Evolutionary conservation across 2,113 vertebrate genomes (phyloP), one percentile per base, ranked within the genome.

Genomic region (Cynoglossus semilaevis): DNA sequence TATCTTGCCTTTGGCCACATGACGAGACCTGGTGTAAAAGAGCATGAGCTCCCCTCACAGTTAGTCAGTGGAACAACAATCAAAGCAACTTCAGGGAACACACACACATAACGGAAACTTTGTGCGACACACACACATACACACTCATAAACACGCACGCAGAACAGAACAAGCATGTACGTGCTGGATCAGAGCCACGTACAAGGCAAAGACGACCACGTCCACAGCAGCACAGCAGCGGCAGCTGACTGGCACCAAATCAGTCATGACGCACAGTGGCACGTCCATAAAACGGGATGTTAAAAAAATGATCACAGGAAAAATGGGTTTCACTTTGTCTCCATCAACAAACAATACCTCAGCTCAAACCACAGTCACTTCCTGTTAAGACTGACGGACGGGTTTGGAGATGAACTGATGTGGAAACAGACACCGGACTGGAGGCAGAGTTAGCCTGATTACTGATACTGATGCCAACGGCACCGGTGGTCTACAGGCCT

Each of bases 21-120:
- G 34, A 70, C 81, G 83, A 88, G 82, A 82, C 74, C 72, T 22
- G 44, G 74, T 67, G 79, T 70, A 77, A 84, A 91, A 90, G 90
- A 85, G 76, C 89, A 81, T 80, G 89, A 92, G 91, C 91, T 90
- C 90, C 90, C 87, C 90, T 87, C 79, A 61, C 91, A 85, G 91
- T 83, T 72, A 60, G 67, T 54, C 63, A n/a, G 79, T 43, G 77
- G 85, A 80, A 88, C 71, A 80, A 74, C 87, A 88, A 68, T 72
- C 66, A 63, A 72, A 80, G 62, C 62, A 81, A 88, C 68, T 86
- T 87, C 55, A 79, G 49, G 64, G 74, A 53, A 70, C 64, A 72
- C 46, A 67, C 67, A 54, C 70, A 19, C 63, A 15, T 29, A 74
- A 73, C 47, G 77, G 63, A 78, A 87, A 88, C 74, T 87, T 87